Evolutionary conservation across 2,797 vertebrate genomes (phyloP).

Genomic region (Lerista edwardsae): DNA sequence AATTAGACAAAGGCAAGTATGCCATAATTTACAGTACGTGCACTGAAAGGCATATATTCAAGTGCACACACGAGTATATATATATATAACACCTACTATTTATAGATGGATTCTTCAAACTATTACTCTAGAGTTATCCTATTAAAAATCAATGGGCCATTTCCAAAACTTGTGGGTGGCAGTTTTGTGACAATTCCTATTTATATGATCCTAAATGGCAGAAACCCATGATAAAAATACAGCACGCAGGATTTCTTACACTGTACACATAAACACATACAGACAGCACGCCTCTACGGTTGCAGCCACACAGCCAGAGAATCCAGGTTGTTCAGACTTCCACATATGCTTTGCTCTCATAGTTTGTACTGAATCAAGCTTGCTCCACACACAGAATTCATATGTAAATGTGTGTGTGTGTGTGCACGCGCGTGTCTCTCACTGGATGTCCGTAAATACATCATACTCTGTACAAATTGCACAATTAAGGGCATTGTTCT

Average conservation of each 20-base stretch:
- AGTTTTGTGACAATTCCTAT: background rate
- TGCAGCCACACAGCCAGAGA: background rate
- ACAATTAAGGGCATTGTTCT: background rate
- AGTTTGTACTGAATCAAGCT: background rate
- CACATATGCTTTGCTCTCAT: background rate
- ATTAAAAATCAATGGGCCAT: background rate
- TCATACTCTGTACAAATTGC: background rate
- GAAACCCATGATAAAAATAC: background rate
- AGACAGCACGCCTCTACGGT: too few species aligned
- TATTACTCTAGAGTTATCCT: background rate
- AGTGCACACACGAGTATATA: background rate
- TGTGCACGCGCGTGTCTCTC: background rate
- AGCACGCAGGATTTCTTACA: background rate
- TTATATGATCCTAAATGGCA: background rate
- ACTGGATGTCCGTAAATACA: background rate
- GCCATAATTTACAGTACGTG: background rate
- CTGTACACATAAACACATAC: background rate
- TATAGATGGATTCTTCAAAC: background rate
- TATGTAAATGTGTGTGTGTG: background rate
- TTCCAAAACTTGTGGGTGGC: background rate
- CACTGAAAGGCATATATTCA: background rate
- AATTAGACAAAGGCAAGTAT: background rate
- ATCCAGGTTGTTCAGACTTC: background rate
- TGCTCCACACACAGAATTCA: background rate
- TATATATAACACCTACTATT: background rate